phyloP scores from a whole-genome alignment of 2,797 vertebrate species.

The Acrocephalus scirpaceus region DNA sequence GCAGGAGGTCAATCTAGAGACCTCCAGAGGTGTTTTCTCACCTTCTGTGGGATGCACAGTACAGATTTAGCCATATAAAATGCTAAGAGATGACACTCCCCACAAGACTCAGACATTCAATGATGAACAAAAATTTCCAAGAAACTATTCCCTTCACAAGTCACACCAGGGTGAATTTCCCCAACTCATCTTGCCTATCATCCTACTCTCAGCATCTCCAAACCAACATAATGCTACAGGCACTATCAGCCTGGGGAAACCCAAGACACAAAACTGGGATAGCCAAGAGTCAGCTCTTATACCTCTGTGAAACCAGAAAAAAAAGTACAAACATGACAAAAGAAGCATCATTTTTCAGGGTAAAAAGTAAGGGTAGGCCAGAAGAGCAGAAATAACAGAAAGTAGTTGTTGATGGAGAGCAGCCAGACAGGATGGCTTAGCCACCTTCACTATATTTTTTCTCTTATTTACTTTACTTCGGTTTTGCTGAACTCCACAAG shows the following conservation, averaged over 20 bases:
- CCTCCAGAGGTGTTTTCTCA: neutral
- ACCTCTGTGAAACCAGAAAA: neutral
- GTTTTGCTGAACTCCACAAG: neutral
- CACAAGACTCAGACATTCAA: neutral
- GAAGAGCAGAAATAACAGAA: neutral
- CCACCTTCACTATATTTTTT: neutral
- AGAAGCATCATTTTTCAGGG: neutral
- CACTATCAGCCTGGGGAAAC: neutral
- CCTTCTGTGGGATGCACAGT: neutral
- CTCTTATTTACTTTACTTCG: neutral
- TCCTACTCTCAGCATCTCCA: neutral
- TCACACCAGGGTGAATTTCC: neutral
- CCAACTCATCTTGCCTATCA: neutral
- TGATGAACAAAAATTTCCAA: neutral
- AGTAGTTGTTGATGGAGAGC: conserved; percentile 5
- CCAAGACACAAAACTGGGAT: neutral
- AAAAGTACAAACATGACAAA: neutral
- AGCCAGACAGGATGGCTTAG: conserved; percentile 35
- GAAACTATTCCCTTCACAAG: neutral
- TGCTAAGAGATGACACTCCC: neutral
- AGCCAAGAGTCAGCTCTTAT: neutral
- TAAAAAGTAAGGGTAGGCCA: neutral
- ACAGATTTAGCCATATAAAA: neutral
- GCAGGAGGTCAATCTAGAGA: neutral
- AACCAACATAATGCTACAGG: fast-evolving